A percentile compares a stretch with the other conserved stretches of the same genome.
phyloP scores from a whole-genome alignment of 2,888 invertebrate genomes.

The Drosophila robusta region DNA sequence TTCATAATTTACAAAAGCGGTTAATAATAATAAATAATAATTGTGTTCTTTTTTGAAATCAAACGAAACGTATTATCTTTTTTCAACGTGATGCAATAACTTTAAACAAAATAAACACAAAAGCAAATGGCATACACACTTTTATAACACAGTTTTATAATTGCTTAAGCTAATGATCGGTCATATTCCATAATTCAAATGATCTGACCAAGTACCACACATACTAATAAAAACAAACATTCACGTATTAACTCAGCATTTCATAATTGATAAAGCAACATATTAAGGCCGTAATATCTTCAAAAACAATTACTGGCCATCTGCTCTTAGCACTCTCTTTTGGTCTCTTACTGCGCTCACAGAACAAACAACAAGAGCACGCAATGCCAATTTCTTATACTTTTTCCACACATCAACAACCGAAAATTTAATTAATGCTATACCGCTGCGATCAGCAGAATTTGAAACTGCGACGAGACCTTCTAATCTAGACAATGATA shows the following conservation, averaged over 20 bases:
- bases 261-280: constrained; percentile 38
- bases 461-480: constrained; percentile 67
- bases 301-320: constrained; percentile 13
- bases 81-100: not conserved
- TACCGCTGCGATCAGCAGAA: constrained; percentile 81
- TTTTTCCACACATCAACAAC: constrained; percentile 38
- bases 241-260: constrained; percentile 16
- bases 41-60: no score
- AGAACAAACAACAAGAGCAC: constrained; percentile 33
- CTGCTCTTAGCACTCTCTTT: constrained; percentile 18
- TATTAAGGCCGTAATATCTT: constrained; percentile 23
- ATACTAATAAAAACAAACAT: constrained; percentile 33
- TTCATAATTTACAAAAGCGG: no score
- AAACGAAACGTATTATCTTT: not conserved
- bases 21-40: no score
- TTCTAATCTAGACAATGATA: constrained; percentile 77
- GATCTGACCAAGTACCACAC: constrained; percentile 13
- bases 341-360: constrained; percentile 13
- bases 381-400: constrained; percentile 52
- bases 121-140: not conserved
- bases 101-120: not conserved
- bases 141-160: constrained; percentile 1
- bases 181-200: constrained; percentile 33
- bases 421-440: constrained; percentile 75
- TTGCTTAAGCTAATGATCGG: constrained; percentile 6